Conservation (phyloP, 2,888 invertebrate species). For the Eretmocerus hayati region DNA sequence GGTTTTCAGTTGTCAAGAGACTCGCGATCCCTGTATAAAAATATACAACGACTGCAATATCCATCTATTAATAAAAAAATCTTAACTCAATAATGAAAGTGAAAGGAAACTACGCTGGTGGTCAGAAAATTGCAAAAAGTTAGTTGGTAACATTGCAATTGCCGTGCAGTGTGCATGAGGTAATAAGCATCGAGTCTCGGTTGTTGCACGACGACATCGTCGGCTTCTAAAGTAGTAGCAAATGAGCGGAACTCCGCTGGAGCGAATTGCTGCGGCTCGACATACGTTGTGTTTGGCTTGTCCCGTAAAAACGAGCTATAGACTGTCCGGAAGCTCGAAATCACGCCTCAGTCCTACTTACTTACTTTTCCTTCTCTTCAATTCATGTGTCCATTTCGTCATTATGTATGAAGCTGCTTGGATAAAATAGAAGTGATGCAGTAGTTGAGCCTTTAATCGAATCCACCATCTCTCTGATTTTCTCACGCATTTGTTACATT, state of each 20-base stretch:
- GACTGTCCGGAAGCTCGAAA: slow-evolving; percentile 19
- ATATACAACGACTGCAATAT: no score
- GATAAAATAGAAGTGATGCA: no score
- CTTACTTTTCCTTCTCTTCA: neutral
- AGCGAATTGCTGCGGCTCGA: neutral
- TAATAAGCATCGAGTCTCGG: neutral
- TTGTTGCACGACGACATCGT: neutral
- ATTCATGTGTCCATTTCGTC: neutral
- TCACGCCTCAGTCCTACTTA: slow-evolving; percentile 12
- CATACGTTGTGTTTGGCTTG: no score
- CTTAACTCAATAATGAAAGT: no score
- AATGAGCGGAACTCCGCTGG: slow-evolving; percentile 15
- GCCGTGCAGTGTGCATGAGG: neutral
- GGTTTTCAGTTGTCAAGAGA: no score
- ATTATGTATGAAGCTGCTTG: no score
- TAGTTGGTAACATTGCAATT: neutral
- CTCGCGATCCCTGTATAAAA: no score
- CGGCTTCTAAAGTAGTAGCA: slow-evolving; percentile 1
- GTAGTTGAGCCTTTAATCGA: no score
- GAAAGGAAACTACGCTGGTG: neutral
- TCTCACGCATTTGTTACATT: no score
- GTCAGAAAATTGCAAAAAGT: neutral
- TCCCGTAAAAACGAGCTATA: neutral
- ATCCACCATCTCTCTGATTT: no score
- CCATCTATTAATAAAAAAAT: no score